Percentiles rank a stretch among this genome's conserved stretches.
Conservation (phyloP, 2,888 invertebrate genomes). For the Achlya flavicornis region DNA sequence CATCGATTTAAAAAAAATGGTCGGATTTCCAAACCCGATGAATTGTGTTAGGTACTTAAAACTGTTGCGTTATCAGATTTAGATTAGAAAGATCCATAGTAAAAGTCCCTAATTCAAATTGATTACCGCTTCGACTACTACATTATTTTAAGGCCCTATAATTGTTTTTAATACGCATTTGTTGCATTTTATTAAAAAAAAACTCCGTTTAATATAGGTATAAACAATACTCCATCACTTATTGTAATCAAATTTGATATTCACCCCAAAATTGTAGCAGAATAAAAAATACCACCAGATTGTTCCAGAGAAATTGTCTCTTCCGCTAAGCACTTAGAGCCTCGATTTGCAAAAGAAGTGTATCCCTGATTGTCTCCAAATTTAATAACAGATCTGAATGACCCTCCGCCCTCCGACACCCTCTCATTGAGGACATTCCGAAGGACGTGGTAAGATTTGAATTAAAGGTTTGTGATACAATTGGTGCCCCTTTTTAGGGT, state of each 20-base stretch:
- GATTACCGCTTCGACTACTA: too few relatives aligned
- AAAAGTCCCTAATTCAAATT: too few relatives aligned
- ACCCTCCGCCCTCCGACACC: conserved; percentile 39
- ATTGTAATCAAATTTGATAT: not conserved
- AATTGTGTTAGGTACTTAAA: too few relatives aligned
- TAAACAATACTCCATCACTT: too few relatives aligned
- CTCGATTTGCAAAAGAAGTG: conserved; percentile 37
- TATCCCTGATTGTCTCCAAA: conserved; percentile 66
- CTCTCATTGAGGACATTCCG: conserved; percentile 14
- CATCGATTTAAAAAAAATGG: too few relatives aligned
- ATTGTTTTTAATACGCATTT: too few relatives aligned
- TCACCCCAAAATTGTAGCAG: not conserved
- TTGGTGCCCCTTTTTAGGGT: not conserved
- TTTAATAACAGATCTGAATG: conserved; percentile 74
- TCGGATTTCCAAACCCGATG: too few relatives aligned
- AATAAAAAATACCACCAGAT: not conserved
- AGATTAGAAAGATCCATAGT: too few relatives aligned
- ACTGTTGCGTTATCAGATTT: too few relatives aligned
- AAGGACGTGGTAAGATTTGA: conserved; percentile 25
- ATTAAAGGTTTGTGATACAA: conserved; percentile 24
- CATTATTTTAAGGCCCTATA: too few relatives aligned
- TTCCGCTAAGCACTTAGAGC: conserved; percentile 32
- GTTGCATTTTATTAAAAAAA: too few relatives aligned
- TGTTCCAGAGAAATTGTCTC: conserved; percentile 28
- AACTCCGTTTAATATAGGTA: too few relatives aligned